phyloP scores from a whole-genome alignment of 2,797 vertebrate genomes.

The Labroides dimidiatus region DNA sequence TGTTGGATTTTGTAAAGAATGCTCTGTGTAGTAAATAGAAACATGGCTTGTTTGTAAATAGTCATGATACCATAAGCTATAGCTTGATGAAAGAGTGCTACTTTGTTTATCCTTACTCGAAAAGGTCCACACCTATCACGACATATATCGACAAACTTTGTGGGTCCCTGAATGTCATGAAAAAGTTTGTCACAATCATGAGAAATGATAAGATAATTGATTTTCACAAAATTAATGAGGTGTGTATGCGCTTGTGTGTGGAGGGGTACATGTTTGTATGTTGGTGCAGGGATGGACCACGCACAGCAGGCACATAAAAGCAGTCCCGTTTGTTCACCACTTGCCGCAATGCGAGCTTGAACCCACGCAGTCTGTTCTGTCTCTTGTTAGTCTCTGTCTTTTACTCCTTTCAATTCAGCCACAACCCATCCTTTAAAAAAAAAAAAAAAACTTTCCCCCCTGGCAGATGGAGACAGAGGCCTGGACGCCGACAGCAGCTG shows the following conservation, averaged over 20 bases:
- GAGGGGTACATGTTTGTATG: constrained; percentile 26
- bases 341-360: constrained; percentile 51
- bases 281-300: constrained; percentile 45
- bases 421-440: constrained; percentile 58
- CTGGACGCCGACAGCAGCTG: constrained; percentile 58
- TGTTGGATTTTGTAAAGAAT: constrained; percentile 13
- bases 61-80: constrained; percentile 47
- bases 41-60: constrained; percentile 65
- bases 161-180: constrained; percentile 63
- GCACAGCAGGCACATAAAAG: constrained; percentile 68
- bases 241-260: constrained; percentile 13
- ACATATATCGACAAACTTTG: constrained; percentile 52
- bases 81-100: constrained; percentile 51
- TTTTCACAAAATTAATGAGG: constrained; percentile 36
- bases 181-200: constrained; percentile 20
- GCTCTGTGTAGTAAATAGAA: constrained; percentile 22
- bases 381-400: constrained; percentile 74
- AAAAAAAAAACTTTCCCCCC: constrained; percentile 53
- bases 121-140: constrained; percentile 49
- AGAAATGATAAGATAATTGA: constrained; percentile 24
- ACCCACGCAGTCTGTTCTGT: constrained; percentile 67
- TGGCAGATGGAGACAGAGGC: constrained; percentile 69
- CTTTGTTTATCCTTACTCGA: constrained; percentile 40
- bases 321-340: constrained; percentile 56
- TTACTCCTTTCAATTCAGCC: constrained; percentile 62